These are phyloP conservation scores for Mus musculus DNA, from an alignment of 2,113 vertebrate species.

Conservation along the genomic window GRCm39 chr11:26154501-26155000, in stretches of 20 bases:
- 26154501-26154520: conserved; percentile 50
- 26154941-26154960: no score
- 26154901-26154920: not conserved
- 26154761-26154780: conserved; percentile 50
- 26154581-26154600: conserved; percentile 40
- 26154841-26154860: conserved; percentile 47
- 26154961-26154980: no score
- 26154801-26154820: conserved; percentile 66
- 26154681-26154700: conserved; percentile 71
- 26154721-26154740: conserved; percentile 45
- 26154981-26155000: no score
- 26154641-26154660: conserved; percentile 34
- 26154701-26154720: conserved; percentile 37
- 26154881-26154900: conserved; percentile 14
- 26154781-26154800: conserved; percentile 16
- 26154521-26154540: not conserved
- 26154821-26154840: conserved; percentile 62
- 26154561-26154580: not conserved
- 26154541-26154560: conserved; percentile 54
- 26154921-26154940: no score
- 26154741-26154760: conserved; percentile 58
- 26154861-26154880: conserved; percentile 22
- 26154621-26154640: conserved; percentile 42
- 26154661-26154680: conserved; percentile 40
- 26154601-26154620: conserved; percentile 3